Evolutionary conservation across 2,797 vertebrate genomes (phyloP).

Genomic region (Danio kyathit): DNA sequence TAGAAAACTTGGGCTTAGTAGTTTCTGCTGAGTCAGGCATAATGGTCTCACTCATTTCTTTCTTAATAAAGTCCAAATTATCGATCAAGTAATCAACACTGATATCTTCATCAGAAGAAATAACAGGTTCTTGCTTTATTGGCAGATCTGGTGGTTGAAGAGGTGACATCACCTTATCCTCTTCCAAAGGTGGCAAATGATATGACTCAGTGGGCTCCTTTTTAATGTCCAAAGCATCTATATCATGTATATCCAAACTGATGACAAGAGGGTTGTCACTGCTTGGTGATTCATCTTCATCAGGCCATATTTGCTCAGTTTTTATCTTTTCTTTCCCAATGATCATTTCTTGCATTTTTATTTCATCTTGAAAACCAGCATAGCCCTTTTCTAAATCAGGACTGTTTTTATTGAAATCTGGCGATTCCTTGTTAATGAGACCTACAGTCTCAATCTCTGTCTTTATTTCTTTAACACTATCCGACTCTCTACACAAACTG

Average conservation of each 20-base stretch:
- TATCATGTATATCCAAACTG: constrained; percentile 29
- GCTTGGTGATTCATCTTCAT: constrained; percentile 35
- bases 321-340: constrained; percentile 12
- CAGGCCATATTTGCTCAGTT: constrained; percentile 51
- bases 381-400: constrained; percentile 22
- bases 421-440: constrained; percentile 65
- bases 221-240: constrained; percentile 22
- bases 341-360: constrained; percentile 23
- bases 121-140: constrained; percentile 70
- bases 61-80: constrained; percentile 74
- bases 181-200: constrained; percentile 36
- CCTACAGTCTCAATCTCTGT: constrained; percentile 58
- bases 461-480: constrained; percentile 65
- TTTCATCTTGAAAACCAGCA: constrained; percentile 22
- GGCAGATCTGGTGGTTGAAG: constrained; percentile 41
- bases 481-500: constrained; percentile 38
- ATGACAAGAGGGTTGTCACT: constrained; percentile 48
- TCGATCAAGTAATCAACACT: constrained; percentile 80
- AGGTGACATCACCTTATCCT: constrained; percentile 26
- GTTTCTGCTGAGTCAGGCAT: constrained; percentile 4
- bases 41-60: constrained; percentile 56
- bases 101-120: constrained; percentile 73
- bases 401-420: constrained; percentile 43
- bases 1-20: constrained; percentile 53
- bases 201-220: neutral